phyloP scores from a whole-genome alignment of 2,888 invertebrate genomes.

The Seira sanloemensis region DNA sequence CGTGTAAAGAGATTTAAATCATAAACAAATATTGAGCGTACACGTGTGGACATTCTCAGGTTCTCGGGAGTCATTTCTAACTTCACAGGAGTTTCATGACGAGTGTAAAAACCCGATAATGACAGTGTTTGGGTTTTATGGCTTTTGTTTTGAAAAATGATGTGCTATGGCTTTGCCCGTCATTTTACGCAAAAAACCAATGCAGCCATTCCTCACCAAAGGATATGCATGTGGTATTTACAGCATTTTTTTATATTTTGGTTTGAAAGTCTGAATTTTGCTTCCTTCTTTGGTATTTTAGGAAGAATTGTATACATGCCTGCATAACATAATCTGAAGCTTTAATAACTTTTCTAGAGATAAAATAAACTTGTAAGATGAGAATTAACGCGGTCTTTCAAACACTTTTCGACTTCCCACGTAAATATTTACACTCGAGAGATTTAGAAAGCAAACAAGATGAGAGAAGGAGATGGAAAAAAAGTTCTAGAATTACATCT shows the following conservation, averaged over 20 bases:
- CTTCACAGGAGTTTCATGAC: background rate
- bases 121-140: background rate
- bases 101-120: background rate
- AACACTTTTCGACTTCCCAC: constrained; percentile 12
- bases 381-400: background rate
- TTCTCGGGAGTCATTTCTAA: no score
- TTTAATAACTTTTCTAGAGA: no score
- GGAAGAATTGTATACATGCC: background rate
- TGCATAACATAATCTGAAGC: background rate
- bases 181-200: no score
- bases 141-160: background rate
- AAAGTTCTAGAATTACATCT: background rate
- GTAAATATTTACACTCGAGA: constrained; percentile 38
- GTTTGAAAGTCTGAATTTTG: background rate
- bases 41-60: background rate
- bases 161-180: no score
- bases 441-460: background rate
- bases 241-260: background rate
- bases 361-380: constrained; percentile 9
- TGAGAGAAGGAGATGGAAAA: background rate
- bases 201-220: no score
- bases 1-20: background rate
- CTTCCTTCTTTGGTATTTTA: background rate
- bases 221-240: background rate
- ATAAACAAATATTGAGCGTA: background rate